phyloP scores from a whole-genome alignment of 2,113 vertebrate genomes.

The Charadrius vociferus region DNA sequence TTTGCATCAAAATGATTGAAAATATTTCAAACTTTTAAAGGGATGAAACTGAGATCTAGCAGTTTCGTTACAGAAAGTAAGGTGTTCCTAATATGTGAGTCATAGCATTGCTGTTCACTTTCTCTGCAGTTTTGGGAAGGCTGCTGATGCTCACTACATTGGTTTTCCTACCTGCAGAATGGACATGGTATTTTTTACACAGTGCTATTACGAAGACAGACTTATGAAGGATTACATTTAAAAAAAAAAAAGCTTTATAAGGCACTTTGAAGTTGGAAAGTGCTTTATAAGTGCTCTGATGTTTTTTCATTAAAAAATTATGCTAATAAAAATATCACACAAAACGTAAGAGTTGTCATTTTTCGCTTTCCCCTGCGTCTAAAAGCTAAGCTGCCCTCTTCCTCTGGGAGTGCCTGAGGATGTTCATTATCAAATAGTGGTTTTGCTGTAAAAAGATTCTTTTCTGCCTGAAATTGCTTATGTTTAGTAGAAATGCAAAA shows the following conservation, averaged over 20 bases:
- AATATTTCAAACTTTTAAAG: not conserved
- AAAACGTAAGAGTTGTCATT: not conserved
- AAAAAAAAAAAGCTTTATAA: not conserved
- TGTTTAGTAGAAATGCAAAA: not conserved
- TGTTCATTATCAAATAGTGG: not conserved
- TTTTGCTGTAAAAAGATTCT: not conserved
- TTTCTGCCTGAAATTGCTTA: not conserved
- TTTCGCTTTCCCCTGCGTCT: not conserved
- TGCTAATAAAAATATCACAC: not conserved
- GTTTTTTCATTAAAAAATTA: constrained; percentile 40
- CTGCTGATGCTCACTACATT: not conserved
- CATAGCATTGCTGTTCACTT: not conserved
- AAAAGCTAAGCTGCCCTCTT: constrained; percentile 9
- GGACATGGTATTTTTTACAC: not conserved
- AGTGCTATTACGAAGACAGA: not conserved
- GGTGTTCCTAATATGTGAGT: not conserved
- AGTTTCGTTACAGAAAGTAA: not conserved
- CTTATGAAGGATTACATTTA: not conserved
- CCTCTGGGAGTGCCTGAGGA: not conserved
- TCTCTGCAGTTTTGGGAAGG: not conserved
- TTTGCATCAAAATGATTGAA: not conserved
- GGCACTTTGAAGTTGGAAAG: constrained; percentile 19
- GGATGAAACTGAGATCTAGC: not conserved
- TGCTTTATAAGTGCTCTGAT: constrained; percentile 49
- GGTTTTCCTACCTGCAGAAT: not conserved